Conservation (phyloP, 2,888 invertebrate species). For the Orchestes rusci region DNA sequence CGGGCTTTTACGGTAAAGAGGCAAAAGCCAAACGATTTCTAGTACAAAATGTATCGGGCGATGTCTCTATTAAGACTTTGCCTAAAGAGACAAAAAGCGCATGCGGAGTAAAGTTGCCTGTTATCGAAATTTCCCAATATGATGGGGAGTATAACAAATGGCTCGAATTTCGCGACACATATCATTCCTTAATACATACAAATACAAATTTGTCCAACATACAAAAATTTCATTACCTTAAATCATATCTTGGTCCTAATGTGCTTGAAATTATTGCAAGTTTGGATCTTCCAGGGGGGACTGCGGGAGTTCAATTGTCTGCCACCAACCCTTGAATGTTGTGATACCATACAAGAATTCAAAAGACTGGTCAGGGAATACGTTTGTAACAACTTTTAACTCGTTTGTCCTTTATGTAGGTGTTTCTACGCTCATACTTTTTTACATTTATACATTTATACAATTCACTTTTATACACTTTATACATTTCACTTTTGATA, state of each 20-base stretch:
- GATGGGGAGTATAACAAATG: conserved; percentile 5
- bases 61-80: background rate
- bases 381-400: no score
- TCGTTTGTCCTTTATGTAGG: no score
- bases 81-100: no score
- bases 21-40: background rate
- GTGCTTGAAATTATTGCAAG: conserved; percentile 14
- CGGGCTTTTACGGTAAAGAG: background rate
- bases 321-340: no score
- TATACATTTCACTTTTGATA: no score
- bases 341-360: no score
- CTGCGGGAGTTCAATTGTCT: no score
- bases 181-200: conserved; percentile 2
- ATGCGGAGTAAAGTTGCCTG: background rate
- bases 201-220: background rate
- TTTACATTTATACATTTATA: no score
- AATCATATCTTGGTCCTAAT: conserved; percentile 1
- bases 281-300: conserved; percentile 10
- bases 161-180: conserved; percentile 3
- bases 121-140: background rate
- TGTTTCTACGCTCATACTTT: no score
- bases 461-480: no score
- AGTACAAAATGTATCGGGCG: background rate
- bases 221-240: conserved; percentile 1
- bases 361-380: no score